Base-by-base conservation (phyloP, 2,888 invertebrate genomes). In the Tetranychus piercei region DNA sequence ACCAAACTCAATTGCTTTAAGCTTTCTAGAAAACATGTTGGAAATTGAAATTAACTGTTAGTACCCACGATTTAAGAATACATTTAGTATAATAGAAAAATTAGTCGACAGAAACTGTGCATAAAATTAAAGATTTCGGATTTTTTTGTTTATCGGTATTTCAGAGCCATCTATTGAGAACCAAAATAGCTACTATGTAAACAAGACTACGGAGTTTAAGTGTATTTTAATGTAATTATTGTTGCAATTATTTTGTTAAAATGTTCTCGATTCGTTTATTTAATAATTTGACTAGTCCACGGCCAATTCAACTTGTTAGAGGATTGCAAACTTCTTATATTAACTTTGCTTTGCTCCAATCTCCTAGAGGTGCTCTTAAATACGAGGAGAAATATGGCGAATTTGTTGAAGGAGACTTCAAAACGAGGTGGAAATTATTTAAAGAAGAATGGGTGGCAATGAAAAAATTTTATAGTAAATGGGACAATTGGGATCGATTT, bases 1-100 rank as follows among this genome's bases (percentile, higher is more conserved):
- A 70, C 89, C 88, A 82, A 91, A 91, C 75, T 89, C 88, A 74
- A 94, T 83, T 7, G 92, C 90, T 79, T 86, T 85, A 43, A 94
- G 83, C 82, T 91, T 90, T 78, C 89, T 84, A 81, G 87, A 88
- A 78, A 90, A 88, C 89, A 93, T 90, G 8, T 34, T 34, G 34
- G 4, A 34, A 34, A 5, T 34, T 34, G 5, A 34, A 34, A 34
- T 34, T 34, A 34, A 34, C 34, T 34, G 34, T 34, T 4, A 34
- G 5, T 34, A 5, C 34, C 34, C 3, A 34, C 34, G 34, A 34
- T 34, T 34, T 34, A 34, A 34, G 34, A 34, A 34, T 34, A 34
- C 2, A 34, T 34, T 3, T 3, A 34, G 3, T 34, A 34, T 3
- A 34, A 34, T 34, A 3, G 34, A 5, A 34, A 34, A 34, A 34